These are phyloP conservation scores for Phalanger gymnotis DNA, from an alignment of 2,797 vertebrate genomes.

Conservation along the genomic window DNA sequence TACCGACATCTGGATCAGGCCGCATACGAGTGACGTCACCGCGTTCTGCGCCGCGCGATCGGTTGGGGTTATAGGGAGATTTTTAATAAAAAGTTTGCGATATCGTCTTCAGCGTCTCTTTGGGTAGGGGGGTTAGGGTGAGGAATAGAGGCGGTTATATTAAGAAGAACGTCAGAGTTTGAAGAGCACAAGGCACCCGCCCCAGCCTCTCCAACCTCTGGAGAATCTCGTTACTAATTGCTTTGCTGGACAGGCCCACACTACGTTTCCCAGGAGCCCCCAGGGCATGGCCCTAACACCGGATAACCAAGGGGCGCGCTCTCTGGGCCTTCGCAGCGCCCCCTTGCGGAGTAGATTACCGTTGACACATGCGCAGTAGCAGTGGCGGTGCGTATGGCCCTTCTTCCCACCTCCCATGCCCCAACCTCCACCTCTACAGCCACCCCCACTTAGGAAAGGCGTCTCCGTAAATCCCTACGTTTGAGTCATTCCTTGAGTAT, in stretches of 20 bases:
- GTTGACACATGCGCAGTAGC: background rate
- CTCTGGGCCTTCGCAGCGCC: background rate
- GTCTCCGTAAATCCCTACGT: no score
- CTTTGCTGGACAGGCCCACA: background rate
- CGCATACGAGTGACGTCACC: background rate
- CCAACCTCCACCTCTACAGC: no score
- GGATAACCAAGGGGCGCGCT: no score
- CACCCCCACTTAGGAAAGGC: no score
- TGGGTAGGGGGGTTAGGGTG: no score
- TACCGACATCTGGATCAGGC: background rate
- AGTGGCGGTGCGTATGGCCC: no score
- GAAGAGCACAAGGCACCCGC: background rate
- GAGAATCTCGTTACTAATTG: no score
- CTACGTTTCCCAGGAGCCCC: conserved; percentile 56
- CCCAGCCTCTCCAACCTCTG: background rate
- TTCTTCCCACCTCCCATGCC: no score
- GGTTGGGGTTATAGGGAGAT: background rate
- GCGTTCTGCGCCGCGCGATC: background rate
- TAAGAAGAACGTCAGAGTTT: no score
- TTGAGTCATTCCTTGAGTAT: background rate
- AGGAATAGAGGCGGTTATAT: no score
- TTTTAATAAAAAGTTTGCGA: background rate
- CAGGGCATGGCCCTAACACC: background rate
- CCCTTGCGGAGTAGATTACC: no score
- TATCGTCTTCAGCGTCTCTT: background rate